These are phyloP conservation scores for Chauna torquata DNA, from an alignment of 2,113 vertebrate species.

Conservation along the genomic window DNA sequence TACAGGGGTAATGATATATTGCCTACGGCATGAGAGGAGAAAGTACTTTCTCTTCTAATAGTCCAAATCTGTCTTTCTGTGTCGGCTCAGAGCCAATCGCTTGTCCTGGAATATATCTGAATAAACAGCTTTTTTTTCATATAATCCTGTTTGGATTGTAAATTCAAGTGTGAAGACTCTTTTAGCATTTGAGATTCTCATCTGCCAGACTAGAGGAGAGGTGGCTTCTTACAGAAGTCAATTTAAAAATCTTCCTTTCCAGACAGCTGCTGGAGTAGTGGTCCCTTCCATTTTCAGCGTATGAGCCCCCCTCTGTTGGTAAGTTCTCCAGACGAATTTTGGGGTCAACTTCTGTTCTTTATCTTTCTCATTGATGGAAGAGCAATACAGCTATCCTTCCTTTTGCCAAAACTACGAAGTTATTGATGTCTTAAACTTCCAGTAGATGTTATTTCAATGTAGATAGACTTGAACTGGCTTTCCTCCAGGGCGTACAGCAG, in stretches of 20 bases:
- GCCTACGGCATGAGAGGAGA: neutral
- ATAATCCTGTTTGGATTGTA: constrained; percentile 5
- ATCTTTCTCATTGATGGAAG: neutral
- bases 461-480: neutral
- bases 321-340: neutral
- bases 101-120: neutral
- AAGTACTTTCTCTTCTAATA: neutral
- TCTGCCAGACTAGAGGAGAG: neutral
- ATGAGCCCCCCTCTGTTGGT: neutral
- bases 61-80: neutral
- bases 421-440: neutral
- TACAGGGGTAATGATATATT: neutral
- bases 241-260: neutral
- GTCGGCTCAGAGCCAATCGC: neutral
- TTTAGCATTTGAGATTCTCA: neutral
- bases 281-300: rapidly evolving
- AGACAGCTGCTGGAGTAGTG: neutral
- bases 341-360: neutral
- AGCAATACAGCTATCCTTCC: neutral
- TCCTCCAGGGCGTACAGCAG: neutral
- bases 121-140: neutral
- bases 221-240: rapidly evolving
- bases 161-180: neutral
- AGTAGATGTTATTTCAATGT: rapidly evolving
- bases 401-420: neutral